phyloP scores from a whole-genome alignment of 64 coral and sea anemone genomes.

The Trachythela sp. region DNA sequence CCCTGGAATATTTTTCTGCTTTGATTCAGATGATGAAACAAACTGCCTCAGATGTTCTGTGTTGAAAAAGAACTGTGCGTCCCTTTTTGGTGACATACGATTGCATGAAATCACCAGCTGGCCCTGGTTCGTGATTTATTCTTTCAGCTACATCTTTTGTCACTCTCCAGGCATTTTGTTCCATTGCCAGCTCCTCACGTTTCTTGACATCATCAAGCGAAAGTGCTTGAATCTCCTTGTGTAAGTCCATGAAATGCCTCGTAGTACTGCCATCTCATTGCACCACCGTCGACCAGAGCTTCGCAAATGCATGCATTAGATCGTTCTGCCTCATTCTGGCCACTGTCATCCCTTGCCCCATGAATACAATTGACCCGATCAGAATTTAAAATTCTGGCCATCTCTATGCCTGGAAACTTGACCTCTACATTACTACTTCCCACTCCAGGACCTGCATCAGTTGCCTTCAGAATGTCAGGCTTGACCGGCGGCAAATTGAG shows the following conservation, averaged over 20 bases:
- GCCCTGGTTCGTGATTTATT: neutral
- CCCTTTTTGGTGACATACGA: neutral
- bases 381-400: neutral
- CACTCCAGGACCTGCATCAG: constrained; percentile 48
- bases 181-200: neutral
- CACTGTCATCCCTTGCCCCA: neutral
- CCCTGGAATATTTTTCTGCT: neutral
- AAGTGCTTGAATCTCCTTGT: neutral
- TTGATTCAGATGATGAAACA: neutral
- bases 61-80: neutral
- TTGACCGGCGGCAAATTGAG: constrained; percentile 38
- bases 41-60: neutral
- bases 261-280: too few relatives aligned
- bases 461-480: constrained; percentile 47
- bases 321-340: constrained; percentile 36
- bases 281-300: too few relatives aligned
- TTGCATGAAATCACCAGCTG: too few relatives aligned
- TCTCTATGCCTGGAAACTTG: constrained; percentile 37
- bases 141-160: neutral
- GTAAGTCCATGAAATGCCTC: neutral
- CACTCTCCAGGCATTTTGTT: neutral
- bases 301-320: too few relatives aligned
- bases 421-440: constrained; percentile 53
- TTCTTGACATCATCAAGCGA: constrained; percentile 25
- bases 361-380: neutral